Conservation (phyloP, 2,113 vertebrate species). For the Arizona elegans region DNA sequence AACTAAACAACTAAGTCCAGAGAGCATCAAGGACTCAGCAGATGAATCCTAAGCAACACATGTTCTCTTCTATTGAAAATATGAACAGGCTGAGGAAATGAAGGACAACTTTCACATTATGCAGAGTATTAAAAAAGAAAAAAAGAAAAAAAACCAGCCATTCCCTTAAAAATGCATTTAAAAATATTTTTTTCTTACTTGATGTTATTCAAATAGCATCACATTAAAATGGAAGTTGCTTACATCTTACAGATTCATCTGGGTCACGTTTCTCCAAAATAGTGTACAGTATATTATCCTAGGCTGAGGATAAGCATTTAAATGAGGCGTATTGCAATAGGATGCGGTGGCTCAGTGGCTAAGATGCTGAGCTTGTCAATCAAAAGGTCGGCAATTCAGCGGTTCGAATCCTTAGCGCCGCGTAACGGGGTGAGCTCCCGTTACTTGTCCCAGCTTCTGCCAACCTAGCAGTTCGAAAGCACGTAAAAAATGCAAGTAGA, state of each 20-base stretch:
- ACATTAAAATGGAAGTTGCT: neutral
- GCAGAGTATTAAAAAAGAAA: neutral
- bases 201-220: neutral
- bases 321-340: neutral
- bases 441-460: too few species aligned
- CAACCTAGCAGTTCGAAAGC: too few species aligned
- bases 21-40: neutral
- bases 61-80: neutral
- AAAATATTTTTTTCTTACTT: neutral
- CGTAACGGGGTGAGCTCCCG: too few species aligned
- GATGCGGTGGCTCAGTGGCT: too few species aligned
- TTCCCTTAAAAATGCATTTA: neutral
- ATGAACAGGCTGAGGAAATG: neutral
- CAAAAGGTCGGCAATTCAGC: too few species aligned
- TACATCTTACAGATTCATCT: neutral
- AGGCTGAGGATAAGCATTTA: neutral
- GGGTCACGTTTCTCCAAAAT: neutral
- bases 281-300: neutral
- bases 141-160: neutral
- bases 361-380: too few species aligned
- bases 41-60: neutral
- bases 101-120: neutral
- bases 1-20: constrained; percentile 10
- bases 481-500: too few species aligned
- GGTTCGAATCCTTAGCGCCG: too few species aligned